phyloP scores from a whole-genome alignment of 2,113 vertebrate species.

The Gambusia affinis region DNA sequence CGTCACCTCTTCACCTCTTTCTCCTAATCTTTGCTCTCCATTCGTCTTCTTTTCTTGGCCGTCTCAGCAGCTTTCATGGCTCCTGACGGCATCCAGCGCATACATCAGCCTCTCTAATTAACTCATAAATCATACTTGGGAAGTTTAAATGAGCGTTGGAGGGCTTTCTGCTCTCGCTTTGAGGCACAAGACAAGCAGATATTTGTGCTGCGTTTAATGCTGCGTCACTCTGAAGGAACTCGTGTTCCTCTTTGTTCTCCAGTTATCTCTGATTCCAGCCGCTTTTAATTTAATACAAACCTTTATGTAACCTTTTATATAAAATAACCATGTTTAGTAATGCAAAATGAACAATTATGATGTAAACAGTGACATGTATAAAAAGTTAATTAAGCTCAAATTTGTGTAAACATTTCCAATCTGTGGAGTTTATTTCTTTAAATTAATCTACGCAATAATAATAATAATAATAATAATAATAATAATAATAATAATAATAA shows the following conservation, averaged over 20 bases:
- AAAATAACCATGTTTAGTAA: no score
- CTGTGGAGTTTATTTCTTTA: no score
- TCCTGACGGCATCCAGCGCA: conserved; percentile 31
- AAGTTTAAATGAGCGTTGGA: conserved; percentile 18
- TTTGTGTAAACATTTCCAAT: no score
- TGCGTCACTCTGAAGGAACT: not conserved
- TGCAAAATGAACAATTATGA: no score
- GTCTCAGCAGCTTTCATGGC: conserved; percentile 44
- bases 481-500: no score
- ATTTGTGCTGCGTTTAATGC: conserved; percentile 3
- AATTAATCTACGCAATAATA: no score
- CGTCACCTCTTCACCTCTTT: not conserved
- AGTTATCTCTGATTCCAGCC: not conserved
- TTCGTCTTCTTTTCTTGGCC: not conserved
- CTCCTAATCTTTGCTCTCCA: conserved; percentile 7
- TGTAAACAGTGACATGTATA: no score
- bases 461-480: no score
- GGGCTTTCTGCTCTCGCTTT: not conserved
- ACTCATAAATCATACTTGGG: conserved; percentile 52
- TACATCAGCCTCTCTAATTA: conserved; percentile 50
- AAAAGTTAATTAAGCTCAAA: no score
- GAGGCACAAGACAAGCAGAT: not conserved
- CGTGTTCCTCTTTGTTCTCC: not conserved
- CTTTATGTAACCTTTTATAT: no score
- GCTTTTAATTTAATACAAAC: no score